Conservation (phyloP, 2,113 vertebrate genomes). For the Chiloscyllium plagiosum region DNA sequence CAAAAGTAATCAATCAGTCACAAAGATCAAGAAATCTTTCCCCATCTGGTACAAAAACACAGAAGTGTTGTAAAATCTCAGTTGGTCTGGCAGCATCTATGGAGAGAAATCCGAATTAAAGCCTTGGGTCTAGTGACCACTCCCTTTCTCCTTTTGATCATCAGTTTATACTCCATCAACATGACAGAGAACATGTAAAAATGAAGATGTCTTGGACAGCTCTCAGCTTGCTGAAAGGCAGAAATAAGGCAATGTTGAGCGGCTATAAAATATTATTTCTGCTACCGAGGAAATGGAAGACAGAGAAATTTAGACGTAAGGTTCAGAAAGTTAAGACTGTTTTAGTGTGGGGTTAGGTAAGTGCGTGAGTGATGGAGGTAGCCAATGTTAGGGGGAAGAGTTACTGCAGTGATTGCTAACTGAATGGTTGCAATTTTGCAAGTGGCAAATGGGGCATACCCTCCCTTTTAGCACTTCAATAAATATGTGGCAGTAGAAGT, state of each 20-base stretch:
- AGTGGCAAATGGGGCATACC: not conserved
- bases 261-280: not conserved
- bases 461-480: not conserved
- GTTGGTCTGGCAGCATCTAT: too few relatives aligned
- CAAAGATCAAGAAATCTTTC: not conserved
- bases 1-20: not conserved
- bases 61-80: too few relatives aligned
- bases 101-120: too few relatives aligned
- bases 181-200: not conserved
- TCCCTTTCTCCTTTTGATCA: not conserved
- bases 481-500: not conserved
- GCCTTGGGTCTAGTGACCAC: too few relatives aligned
- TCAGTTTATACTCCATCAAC: not conserved
- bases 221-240: not conserved
- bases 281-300: not conserved
- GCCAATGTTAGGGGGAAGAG: not conserved
- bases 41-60: too few relatives aligned
- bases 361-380: not conserved
- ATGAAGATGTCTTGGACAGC: not conserved
- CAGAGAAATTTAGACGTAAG: not conserved
- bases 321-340: not conserved
- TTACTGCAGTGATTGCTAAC: not conserved
- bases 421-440: not conserved
- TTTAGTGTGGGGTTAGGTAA: not conserved
- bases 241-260: not conserved